phyloP scores from a whole-genome alignment of 2,113 vertebrate genomes.

The Protobothrops flavoviridis region DNA sequence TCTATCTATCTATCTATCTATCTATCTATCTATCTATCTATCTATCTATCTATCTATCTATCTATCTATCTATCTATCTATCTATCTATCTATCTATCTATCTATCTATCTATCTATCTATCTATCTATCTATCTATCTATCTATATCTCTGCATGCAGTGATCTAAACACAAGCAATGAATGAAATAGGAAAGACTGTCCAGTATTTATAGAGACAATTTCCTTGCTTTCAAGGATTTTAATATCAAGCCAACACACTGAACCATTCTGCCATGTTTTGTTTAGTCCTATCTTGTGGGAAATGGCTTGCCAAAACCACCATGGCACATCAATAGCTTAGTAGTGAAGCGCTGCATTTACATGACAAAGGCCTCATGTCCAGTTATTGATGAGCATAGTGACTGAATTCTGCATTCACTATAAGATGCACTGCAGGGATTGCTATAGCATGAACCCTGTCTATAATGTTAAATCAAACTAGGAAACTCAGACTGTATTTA shows the following conservation, averaged over 20 bases:
- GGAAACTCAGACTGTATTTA: background rate
- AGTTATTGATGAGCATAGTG: background rate
- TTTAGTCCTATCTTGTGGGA: background rate
- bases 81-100: too few relatives aligned
- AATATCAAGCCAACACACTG: background rate
- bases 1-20: too few relatives aligned
- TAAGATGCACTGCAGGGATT: too few relatives aligned
- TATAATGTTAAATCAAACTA: background rate
- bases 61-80: too few relatives aligned
- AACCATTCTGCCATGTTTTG: background rate
- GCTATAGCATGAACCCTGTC: background rate
- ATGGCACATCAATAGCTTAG: background rate
- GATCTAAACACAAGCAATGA: background rate
- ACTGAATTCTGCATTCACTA: too few relatives aligned
- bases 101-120: too few relatives aligned
- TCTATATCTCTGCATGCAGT: background rate
- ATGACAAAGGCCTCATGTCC: background rate
- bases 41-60: too few relatives aligned
- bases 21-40: too few relatives aligned
- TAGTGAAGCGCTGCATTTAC: background rate
- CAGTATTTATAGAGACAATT: conserved; percentile 3
- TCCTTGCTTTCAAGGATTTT: background rate
- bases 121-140: too few relatives aligned
- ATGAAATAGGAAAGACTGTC: background rate
- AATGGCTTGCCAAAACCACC: background rate